Evolutionary conservation across 2,888 invertebrate species (phyloP).

Genomic region (Dryocosmus kuriphilus): DNA sequence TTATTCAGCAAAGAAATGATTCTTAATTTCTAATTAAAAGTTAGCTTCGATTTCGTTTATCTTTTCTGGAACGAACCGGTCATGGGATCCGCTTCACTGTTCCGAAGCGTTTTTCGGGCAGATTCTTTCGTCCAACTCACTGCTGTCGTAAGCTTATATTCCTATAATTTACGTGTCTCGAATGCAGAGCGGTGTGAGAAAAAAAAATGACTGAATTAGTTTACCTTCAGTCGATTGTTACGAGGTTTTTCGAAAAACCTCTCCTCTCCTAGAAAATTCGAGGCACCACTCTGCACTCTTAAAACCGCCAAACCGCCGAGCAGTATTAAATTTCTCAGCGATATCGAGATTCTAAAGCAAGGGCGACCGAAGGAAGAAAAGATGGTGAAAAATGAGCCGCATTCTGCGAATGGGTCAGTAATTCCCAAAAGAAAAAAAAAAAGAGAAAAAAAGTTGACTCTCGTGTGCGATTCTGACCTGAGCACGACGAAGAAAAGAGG

Average conservation of each 20-base stretch:
- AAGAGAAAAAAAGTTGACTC: slow-evolving; percentile 41
- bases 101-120: slow-evolving; percentile 52
- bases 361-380: slow-evolving; percentile 42
- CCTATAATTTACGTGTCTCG: slow-evolving; percentile 50
- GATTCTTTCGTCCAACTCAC: slow-evolving; percentile 31
- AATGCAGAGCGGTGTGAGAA: slow-evolving; percentile 53
- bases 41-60: not conserved
- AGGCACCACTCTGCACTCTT: slow-evolving; percentile 50
- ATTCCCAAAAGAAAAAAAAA: slow-evolving; percentile 50
- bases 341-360: slow-evolving; percentile 65
- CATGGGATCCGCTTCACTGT: slow-evolving; percentile 53
- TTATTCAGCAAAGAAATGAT: not conserved
- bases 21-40: not conserved
- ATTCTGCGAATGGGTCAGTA: slow-evolving; percentile 33
- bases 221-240: slow-evolving; percentile 44
- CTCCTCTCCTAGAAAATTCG: not conserved
- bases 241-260: slow-evolving; percentile 34
- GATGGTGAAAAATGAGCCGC: slow-evolving; percentile 51
- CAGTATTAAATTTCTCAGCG: slow-evolving; percentile 70
- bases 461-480: slow-evolving; percentile 51
- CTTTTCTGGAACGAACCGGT: slow-evolving; percentile 35
- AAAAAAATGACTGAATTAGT: slow-evolving; percentile 27
- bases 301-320: slow-evolving; percentile 64
- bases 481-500: slow-evolving; percentile 42
- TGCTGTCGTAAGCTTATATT: slow-evolving; percentile 53